Percentiles rank a stretch among this genome's conserved stretches.
Conservation (phyloP, 2,113 vertebrate species). For the Thalassarche chlororhynchos region DNA sequence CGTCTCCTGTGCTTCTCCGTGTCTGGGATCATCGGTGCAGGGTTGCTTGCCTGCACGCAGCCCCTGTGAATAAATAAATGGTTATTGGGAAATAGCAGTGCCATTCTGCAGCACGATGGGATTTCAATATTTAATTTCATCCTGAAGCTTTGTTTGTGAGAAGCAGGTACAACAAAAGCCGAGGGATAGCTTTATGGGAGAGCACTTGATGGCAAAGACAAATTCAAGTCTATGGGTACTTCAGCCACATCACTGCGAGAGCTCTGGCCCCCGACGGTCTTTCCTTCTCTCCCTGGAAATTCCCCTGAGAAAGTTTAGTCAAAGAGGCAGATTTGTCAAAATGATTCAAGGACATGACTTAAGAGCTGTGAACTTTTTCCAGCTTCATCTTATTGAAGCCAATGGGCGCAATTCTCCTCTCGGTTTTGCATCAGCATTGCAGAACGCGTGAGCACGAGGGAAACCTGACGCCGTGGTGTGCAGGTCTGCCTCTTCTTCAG, state of each 20-base stretch:
- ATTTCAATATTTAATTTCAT: background rate
- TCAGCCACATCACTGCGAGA: background rate
- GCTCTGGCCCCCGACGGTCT: background rate
- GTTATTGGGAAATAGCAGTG: background rate
- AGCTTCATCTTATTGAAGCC: background rate
- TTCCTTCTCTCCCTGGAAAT: background rate
- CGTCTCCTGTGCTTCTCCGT: background rate
- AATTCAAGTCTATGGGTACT: background rate
- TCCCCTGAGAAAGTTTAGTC: conserved; percentile 1
- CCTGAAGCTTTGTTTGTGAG: background rate
- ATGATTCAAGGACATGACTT: background rate
- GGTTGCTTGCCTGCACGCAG: background rate
- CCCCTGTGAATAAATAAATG: background rate
- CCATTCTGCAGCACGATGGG: background rate
- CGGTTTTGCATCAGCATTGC: background rate
- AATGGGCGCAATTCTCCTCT: background rate
- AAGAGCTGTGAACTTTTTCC: background rate
- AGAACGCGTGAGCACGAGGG: fast-evolving
- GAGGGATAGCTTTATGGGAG: background rate
- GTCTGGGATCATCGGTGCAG: background rate
- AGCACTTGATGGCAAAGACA: background rate
- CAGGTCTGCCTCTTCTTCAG: background rate
- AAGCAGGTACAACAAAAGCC: background rate
- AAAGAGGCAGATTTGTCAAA: background rate
- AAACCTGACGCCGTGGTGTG: fast-evolving